A percentile compares a stretch with the other conserved stretches of the same genome.
phyloP scores from a whole-genome alignment of 1,140 invertebrate genomes.

The Caerostris darwini region DNA sequence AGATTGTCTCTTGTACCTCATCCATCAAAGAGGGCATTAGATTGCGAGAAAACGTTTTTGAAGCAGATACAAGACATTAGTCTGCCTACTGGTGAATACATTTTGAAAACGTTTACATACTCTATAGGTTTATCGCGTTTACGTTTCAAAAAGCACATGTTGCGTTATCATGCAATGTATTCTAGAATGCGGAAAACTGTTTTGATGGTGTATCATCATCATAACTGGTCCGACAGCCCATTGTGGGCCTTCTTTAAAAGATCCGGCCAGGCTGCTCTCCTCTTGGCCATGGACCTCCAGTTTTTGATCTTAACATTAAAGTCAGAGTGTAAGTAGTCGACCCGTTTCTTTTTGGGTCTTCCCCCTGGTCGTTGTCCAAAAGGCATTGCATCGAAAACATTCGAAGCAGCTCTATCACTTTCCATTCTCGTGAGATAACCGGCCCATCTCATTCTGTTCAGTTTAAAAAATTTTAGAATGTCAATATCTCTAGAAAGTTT shows the following conservation, averaged over 20 bases:
- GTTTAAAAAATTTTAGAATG: too few relatives aligned
- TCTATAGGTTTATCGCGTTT: not conserved
- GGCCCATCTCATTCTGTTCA: too few relatives aligned
- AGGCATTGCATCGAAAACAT: too few relatives aligned
- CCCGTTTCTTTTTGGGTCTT: too few relatives aligned
- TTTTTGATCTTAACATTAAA: too few relatives aligned
- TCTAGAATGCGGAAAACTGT: not conserved
- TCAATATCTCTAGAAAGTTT: too few relatives aligned
- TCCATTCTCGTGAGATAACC: too few relatives aligned
- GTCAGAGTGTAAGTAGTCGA: too few relatives aligned
- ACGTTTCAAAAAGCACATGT: not conserved
- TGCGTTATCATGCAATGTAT: not conserved
- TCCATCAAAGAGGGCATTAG: conserved; percentile 9
- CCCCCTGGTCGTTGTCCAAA: too few relatives aligned
- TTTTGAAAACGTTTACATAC: not conserved
- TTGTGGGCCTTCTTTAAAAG: not conserved
- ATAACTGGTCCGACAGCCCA: too few relatives aligned
- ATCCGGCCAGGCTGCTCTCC: not conserved
- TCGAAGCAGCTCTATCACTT: too few relatives aligned
- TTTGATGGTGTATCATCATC: not conserved
- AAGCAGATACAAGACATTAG: not conserved
- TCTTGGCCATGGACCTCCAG: too few relatives aligned
- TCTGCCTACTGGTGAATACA: not conserved
- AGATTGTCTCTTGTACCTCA: not conserved
- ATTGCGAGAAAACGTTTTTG: not conserved